A percentile compares a stretch with the other conserved stretches of the same genome.
Conservation (phyloP, 2,888 invertebrate species). For the Latheticus oryzae region DNA sequence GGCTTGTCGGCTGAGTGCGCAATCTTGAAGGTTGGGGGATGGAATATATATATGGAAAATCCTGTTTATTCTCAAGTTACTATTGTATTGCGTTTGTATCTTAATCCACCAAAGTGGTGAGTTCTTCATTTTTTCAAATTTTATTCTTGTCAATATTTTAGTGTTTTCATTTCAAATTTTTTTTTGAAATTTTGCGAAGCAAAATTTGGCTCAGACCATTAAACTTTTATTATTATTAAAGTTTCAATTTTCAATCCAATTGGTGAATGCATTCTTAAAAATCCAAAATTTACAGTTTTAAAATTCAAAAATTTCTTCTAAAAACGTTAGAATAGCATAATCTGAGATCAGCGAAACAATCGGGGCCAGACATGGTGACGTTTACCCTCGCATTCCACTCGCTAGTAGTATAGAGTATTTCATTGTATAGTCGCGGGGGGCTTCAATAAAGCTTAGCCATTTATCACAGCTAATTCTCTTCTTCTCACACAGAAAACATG, state of each 20-base stretch:
- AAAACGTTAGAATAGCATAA: no score
- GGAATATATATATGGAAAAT: slow-evolving; percentile 45
- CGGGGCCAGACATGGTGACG: slow-evolving; percentile 46
- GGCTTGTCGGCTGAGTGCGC: slow-evolving; percentile 48
- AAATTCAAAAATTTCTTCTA: no score
- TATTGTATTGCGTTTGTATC: slow-evolving; percentile 19
- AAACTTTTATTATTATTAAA: no score
- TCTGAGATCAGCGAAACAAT: slow-evolving; percentile 41
- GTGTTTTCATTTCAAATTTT: not conserved
- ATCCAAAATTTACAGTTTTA: no score
- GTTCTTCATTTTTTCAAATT: no score
- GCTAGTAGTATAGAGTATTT: slow-evolving; percentile 62
- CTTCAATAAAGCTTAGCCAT: slow-evolving; percentile 58
- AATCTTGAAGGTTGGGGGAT: slow-evolving; percentile 46
- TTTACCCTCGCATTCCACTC: slow-evolving; percentile 58
- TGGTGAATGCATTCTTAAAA: no score
- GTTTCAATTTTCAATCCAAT: no score
- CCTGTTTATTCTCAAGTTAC: slow-evolving; percentile 14
- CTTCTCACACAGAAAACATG: slow-evolving; percentile 54
- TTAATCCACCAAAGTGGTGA: slow-evolving; percentile 12
- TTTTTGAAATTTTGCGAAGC: no score
- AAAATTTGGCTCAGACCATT: no score
- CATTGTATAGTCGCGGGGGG: slow-evolving; percentile 59
- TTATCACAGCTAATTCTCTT: slow-evolving; percentile 54
- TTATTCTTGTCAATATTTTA: not conserved